Conservation (phyloP, 2,888 invertebrate genomes). For the Phyllotreta striolata region DNA sequence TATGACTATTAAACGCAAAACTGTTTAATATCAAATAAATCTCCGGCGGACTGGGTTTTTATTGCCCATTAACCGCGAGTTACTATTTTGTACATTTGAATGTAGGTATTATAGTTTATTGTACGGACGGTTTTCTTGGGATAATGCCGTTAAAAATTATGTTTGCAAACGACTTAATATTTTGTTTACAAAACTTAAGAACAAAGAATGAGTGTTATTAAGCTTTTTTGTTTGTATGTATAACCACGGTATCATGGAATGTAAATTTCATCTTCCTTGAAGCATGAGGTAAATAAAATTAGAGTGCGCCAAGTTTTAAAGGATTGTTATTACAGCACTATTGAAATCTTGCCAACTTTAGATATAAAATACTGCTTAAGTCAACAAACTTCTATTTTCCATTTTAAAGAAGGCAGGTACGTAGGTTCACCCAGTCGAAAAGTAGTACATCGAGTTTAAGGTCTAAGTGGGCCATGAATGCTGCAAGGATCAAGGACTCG, state of each 20-base stretch:
- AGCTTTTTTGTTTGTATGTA: too few relatives aligned
- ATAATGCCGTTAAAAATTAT: background rate
- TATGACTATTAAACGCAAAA: conserved; percentile 25
- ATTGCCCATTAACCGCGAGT: conserved; percentile 1
- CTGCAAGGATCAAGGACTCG: conserved; percentile 45
- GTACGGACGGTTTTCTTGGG: too few relatives aligned
- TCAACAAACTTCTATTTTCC: conserved; percentile 30
- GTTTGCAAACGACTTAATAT: background rate
- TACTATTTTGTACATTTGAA: background rate
- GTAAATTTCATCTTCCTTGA: too few relatives aligned
- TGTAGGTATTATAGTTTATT: background rate
- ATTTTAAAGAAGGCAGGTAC: conserved; percentile 18
- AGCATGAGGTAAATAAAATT: too few relatives aligned
- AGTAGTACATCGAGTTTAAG: conserved; percentile 37
- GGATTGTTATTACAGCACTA: background rate
- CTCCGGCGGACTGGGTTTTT: conserved; percentile 8
- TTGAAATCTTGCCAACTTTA: conserved; percentile 3
- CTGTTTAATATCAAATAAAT: conserved; percentile 24
- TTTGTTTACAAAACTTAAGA: too few relatives aligned
- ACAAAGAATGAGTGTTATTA: too few relatives aligned
- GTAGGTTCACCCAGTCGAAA: conserved; percentile 1
- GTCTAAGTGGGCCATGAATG: conserved; percentile 50
- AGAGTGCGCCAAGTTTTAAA: too few relatives aligned
- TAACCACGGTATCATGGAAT: too few relatives aligned
- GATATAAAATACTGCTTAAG: conserved; percentile 10